phyloP scores from a whole-genome alignment of 2,797 vertebrate species.

The Crocodylus rhombifer region DNA sequence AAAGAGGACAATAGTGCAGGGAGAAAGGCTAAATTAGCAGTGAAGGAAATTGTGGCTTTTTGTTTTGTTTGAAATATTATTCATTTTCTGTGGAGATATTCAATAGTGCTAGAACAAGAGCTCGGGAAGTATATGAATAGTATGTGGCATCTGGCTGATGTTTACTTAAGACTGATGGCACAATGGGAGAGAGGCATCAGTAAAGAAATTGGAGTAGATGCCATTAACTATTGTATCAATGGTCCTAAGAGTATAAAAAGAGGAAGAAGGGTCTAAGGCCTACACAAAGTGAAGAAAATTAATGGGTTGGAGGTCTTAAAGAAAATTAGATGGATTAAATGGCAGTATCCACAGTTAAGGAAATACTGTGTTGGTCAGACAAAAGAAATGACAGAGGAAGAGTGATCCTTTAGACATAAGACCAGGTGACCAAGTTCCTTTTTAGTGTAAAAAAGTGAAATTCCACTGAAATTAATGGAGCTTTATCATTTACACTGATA shows the following conservation, averaged over 20 bases:
- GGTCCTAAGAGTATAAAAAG: background rate
- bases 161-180: background rate
- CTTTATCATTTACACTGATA: background rate
- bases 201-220: background rate
- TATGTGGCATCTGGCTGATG: background rate
- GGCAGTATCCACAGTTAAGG: background rate
- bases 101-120: background rate
- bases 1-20: background rate
- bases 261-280: background rate
- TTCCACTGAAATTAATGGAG: background rate
- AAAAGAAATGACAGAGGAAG: background rate
- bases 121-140: background rate
- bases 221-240: background rate
- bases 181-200: background rate
- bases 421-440: background rate
- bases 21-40: constrained; percentile 34
- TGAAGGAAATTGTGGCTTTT: background rate
- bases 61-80: background rate
- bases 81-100: background rate
- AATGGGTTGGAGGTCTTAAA: background rate
- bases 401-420: background rate
- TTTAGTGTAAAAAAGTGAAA: background rate
- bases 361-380: background rate
- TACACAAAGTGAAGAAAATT: background rate
- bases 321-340: background rate